Conservation (phyloP, 1,140 invertebrate species). For the Wiebesia pumilae region DNA sequence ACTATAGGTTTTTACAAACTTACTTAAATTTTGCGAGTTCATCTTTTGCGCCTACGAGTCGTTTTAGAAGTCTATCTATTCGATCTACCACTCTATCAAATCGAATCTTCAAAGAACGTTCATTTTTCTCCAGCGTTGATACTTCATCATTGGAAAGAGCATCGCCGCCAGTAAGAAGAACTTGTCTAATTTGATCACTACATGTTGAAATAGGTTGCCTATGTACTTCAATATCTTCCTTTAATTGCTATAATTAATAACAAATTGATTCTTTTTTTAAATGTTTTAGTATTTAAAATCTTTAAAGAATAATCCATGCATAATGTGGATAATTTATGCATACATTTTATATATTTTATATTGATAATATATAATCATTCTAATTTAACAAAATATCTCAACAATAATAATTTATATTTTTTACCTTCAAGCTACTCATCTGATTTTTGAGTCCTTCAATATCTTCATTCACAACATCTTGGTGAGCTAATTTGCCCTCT, state of each 20-base stretch:
- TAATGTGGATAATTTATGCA: no score
- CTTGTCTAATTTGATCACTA: constrained; percentile 92
- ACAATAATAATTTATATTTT: not conserved
- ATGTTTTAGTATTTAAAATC: no score
- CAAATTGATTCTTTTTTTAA: no score
- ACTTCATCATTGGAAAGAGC: constrained; percentile 92
- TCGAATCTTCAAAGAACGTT: constrained; percentile 86
- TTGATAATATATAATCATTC: no score
- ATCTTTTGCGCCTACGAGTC: constrained; percentile 86
- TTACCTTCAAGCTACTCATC: constrained; percentile 90
- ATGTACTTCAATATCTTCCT: constrained; percentile 92
- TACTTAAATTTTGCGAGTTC: constrained; percentile 91
- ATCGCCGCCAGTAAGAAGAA: constrained; percentile 90
- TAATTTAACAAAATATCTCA: no score
- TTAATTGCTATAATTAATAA: constrained; percentile 82
- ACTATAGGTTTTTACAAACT: constrained; percentile 54
- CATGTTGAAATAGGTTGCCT: constrained; percentile 86
- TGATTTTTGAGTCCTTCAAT: constrained; percentile 91
- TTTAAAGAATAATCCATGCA: no score
- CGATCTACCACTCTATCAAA: constrained; percentile 88
- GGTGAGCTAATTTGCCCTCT: constrained; percentile 90
- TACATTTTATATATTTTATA: not conserved
- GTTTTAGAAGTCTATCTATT: constrained; percentile 84
- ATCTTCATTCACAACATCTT: constrained; percentile 91
- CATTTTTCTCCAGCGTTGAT: constrained; percentile 88